Evolutionary conservation across 1,140 invertebrate species (phyloP), one percentile per base, ranked within the genome.

Genomic region (Eueides isabella): DNA sequence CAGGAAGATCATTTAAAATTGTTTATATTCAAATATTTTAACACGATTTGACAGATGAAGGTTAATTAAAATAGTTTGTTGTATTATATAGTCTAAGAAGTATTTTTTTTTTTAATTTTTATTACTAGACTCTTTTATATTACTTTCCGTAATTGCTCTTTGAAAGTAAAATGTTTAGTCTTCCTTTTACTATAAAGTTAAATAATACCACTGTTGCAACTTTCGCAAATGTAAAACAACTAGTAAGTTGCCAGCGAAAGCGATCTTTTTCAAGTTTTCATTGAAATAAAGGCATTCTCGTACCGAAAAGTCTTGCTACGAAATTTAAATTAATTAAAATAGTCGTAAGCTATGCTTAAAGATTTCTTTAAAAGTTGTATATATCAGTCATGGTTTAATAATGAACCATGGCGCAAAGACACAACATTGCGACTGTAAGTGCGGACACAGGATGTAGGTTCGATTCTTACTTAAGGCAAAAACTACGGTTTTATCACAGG

Each of bases 1-100:
- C 12, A 14, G 44, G 48, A 68, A 68, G 19, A 19, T 33, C 19
- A 19, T 71, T 71, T 35, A 68, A 71, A 63, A 71, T 71, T 70
- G n/a, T 70, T 70, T 38, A 70, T 48, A 3, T 26, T 30, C 11
- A 16, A 19, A 23, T 62, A 23, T 70, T 35, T 35, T 35, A 55
- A 19, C 26, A 26, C 0, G 9, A 55, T 23, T 55, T 55, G 48
- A 55, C 7, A 55, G 48, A 23, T 7, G 48, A 55, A 55, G 48
- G 48, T 55, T 12, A 55, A 23, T 55, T 23, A 55, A 55, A 55
- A 23, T 1, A 26, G 14, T 6, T 23, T 23, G 11, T 55, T 26
- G 9, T 55, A 23, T 55, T 38, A 38, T 38, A 2, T 38, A 38
- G 35, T 38, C 0, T 38, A 14, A 38, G 35, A 38, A 38, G 4